phyloP scores from a whole-genome alignment of 2,797 vertebrate species.

The Melanotaenia nigrans region DNA sequence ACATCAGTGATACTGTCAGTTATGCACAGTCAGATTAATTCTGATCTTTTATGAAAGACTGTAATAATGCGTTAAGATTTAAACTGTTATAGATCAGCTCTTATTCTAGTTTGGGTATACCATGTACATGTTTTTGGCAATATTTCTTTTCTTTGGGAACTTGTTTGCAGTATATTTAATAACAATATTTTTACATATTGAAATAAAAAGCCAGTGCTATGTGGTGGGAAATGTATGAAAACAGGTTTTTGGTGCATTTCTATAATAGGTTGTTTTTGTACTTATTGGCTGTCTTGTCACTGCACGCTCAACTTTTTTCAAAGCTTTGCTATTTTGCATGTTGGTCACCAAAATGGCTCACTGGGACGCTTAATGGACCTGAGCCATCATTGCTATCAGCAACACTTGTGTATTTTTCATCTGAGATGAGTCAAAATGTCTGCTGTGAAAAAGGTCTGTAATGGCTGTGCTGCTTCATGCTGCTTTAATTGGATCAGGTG shows the following conservation, averaged over 20 bases:
- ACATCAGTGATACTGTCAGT: too few relatives aligned
- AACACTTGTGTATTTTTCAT: neutral
- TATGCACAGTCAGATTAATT: neutral
- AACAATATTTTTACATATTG: neutral
- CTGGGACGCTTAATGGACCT: slow-evolving; percentile 7
- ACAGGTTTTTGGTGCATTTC: neutral
- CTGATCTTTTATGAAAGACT: neutral
- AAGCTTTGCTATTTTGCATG: slow-evolving; percentile 2
- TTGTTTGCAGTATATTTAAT: neutral
- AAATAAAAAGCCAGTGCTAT: neutral
- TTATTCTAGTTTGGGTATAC: neutral
- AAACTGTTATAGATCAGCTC: neutral
- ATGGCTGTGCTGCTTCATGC: neutral
- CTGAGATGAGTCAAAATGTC: neutral
- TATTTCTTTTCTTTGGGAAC: neutral
- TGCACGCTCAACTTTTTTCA: neutral
- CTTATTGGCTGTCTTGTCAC: neutral
- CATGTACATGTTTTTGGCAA: neutral
- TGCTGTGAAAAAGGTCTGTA: neutral
- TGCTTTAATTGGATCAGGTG: slow-evolving; percentile 10
- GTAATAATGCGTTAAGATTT: neutral
- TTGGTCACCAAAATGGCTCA: slow-evolving; percentile 6
- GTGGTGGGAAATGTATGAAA: neutral
- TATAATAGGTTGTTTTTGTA: neutral
- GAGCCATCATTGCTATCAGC: slow-evolving; percentile 9